Evolutionary conservation across 2,797 vertebrate species (phyloP).

Genomic region (Galagoides demidoff): DNA sequence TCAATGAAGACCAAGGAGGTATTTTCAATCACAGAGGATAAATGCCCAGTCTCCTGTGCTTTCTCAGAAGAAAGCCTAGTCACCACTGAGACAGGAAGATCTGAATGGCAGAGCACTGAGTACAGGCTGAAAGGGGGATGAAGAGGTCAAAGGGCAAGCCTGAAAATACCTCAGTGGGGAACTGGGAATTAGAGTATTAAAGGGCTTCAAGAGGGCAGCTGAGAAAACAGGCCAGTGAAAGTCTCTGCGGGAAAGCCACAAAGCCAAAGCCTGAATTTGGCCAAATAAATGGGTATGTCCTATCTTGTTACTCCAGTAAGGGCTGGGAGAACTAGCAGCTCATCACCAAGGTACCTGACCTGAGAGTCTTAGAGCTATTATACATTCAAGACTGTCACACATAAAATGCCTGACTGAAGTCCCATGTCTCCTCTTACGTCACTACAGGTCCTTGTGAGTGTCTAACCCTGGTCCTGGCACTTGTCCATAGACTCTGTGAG

Average conservation of each 20-base stretch:
- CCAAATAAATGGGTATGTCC: constrained; percentile 52
- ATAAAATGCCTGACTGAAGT: constrained; percentile 31
- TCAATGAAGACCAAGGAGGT: constrained; percentile 29
- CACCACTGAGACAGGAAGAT: neutral
- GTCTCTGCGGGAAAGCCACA: constrained; percentile 61
- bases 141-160: neutral
- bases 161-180: constrained; percentile 1
- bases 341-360: neutral
- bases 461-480: constrained; percentile 25
- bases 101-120: neutral
- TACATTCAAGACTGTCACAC: constrained; percentile 41
- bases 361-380: neutral
- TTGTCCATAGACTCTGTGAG: neutral
- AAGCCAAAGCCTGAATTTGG: constrained; percentile 20
- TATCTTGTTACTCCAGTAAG: neutral
- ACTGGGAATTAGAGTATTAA: neutral
- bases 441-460: constrained; percentile 27
- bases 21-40: neutral
- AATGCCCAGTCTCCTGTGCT: neutral
- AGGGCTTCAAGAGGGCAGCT: neutral
- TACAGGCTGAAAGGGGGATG: neutral
- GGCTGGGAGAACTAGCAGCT: neutral
- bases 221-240: constrained; percentile 42
- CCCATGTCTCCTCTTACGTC: neutral
- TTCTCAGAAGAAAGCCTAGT: constrained; percentile 7